Conservation (phyloP, 2,888 invertebrate species). For the Nymphalis c-album region DNA sequence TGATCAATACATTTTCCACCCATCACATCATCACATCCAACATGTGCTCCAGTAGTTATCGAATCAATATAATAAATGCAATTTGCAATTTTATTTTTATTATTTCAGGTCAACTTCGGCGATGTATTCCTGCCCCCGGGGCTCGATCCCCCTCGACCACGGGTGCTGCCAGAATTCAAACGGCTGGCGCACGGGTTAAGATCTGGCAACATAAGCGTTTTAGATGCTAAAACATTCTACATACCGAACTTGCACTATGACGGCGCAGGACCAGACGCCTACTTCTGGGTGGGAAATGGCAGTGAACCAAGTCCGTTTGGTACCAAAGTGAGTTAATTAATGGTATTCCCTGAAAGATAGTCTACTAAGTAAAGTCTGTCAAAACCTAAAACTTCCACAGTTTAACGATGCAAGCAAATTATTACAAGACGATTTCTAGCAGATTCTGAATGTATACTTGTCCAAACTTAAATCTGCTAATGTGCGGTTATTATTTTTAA, state of each 20-base stretch:
- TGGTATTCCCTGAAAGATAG: not conserved
- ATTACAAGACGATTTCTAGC: too few relatives aligned
- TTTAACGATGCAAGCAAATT: too few relatives aligned
- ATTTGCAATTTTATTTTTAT: not conserved
- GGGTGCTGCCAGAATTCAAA: slow-evolving; percentile 92
- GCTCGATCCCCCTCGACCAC: slow-evolving; percentile 89
- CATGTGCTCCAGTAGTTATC: too few relatives aligned
- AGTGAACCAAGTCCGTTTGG: slow-evolving; percentile 90
- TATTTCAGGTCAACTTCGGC: slow-evolving; percentile 91
- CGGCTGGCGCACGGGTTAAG: slow-evolving; percentile 93
- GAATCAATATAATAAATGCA: too few relatives aligned
- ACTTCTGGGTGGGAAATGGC: slow-evolving; percentile 97
- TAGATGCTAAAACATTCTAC: slow-evolving; percentile 95
- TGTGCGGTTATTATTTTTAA: too few relatives aligned
- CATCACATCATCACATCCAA: too few relatives aligned
- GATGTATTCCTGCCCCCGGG: slow-evolving; percentile 90
- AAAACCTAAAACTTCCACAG: too few relatives aligned
- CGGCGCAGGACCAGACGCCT: slow-evolving; percentile 94
- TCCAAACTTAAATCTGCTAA: too few relatives aligned
- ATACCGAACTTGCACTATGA: slow-evolving; percentile 96
- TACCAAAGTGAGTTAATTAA: slow-evolving; percentile 82
- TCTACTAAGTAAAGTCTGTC: not conserved
- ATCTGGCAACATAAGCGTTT: slow-evolving; percentile 94
- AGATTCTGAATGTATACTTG: too few relatives aligned
- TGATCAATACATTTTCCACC: too few relatives aligned